phyloP scores from a whole-genome alignment of 2,113 vertebrate genomes.

The Actenoides lindsayi region DNA sequence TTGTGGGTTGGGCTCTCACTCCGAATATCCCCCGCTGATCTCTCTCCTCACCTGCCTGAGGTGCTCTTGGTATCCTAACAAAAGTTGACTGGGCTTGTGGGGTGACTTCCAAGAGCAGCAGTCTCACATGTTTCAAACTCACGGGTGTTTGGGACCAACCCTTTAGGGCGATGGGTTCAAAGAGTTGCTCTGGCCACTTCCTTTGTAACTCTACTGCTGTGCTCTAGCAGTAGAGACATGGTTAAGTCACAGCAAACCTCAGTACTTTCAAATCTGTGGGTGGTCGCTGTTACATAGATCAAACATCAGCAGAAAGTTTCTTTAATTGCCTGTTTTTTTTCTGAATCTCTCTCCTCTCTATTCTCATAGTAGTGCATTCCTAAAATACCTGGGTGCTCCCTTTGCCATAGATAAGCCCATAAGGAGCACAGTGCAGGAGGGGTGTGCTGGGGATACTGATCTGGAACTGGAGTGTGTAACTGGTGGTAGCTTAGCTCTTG shows the following conservation, averaged over 20 bases:
- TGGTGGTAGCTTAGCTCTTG: background rate
- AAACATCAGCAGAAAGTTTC: background rate
- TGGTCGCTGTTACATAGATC: background rate
- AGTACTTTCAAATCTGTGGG: background rate
- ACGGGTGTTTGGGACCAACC: background rate
- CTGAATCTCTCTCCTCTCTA: background rate
- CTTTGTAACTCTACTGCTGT: background rate
- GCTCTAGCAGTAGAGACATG: background rate
- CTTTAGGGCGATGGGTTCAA: background rate
- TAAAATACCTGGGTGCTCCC: fast-evolving
- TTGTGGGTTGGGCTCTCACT: background rate
- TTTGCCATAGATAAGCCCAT: background rate
- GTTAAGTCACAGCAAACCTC: background rate
- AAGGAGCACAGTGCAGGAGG: background rate
- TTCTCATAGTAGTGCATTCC: background rate
- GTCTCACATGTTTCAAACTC: background rate
- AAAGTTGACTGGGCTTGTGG: background rate
- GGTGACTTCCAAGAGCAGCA: background rate
- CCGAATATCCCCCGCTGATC: background rate
- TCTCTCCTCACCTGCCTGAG: background rate
- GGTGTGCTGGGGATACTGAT: background rate
- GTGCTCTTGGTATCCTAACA: background rate
- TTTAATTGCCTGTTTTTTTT: background rate
- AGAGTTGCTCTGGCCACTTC: background rate
- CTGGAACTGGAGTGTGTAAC: background rate